Evolutionary conservation across 2,113 vertebrate species (phyloP).

Genomic region (Seriola aureovittata): DNA sequence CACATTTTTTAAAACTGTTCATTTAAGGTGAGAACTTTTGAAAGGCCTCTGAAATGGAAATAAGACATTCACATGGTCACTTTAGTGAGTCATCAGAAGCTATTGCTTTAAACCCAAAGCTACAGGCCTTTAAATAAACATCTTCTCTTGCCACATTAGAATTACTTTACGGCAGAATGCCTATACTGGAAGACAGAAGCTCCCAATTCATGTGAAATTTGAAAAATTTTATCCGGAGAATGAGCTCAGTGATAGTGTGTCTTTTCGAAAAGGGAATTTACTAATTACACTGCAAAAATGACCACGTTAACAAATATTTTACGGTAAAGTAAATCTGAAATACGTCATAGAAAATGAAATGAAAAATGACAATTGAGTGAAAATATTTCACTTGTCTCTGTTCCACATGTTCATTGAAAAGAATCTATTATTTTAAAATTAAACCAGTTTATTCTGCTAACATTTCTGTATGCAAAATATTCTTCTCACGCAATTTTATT

Average conservation of each 20-base stretch:
- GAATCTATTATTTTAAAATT: not conserved
- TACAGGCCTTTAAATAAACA: conserved; percentile 1
- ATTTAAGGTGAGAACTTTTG: not conserved
- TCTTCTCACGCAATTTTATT: not conserved
- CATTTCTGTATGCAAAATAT: not conserved
- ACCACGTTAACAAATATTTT: not conserved
- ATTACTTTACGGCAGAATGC: not conserved
- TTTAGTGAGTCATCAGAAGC: not conserved
- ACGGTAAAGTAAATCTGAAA: conserved; percentile 1
- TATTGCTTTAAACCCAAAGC: conserved; percentile 17
- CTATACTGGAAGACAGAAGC: not conserved
- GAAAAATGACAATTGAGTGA: not conserved
- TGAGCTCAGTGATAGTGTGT: not conserved
- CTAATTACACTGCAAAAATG: conserved; percentile 23
- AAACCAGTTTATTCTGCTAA: not conserved
- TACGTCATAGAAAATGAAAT: not conserved
- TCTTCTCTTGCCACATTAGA: not conserved
- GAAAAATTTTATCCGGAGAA: not conserved
- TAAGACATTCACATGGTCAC: conserved; percentile 7
- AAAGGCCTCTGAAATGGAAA: conserved; percentile 20
- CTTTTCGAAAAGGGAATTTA: not conserved
- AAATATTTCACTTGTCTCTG: not conserved
- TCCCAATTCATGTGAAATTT: not conserved
- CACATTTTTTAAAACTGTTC: not conserved
- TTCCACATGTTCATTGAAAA: not conserved